Evolutionary conservation across 2,888 invertebrate genomes (phyloP).

Genomic region (Eutolmus rufibarbis): DNA sequence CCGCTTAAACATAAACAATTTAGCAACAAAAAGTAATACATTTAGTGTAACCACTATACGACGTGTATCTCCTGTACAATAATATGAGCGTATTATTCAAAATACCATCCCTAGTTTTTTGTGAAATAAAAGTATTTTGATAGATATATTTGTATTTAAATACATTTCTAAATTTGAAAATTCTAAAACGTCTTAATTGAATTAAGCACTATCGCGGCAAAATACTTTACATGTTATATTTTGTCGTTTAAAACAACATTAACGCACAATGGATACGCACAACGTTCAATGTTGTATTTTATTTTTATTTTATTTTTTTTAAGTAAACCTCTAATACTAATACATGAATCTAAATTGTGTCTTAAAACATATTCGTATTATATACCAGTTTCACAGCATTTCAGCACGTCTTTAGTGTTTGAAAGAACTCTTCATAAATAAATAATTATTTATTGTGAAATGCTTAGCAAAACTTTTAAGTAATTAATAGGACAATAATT

Average conservation of each 20-base stretch:
- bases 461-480: neutral
- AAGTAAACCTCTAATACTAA: neutral
- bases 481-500: neutral
- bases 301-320: too few relatives aligned
- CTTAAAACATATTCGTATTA: neutral
- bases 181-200: neutral
- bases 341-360: neutral
- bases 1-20: neutral
- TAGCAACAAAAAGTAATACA: neutral
- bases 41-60: neutral
- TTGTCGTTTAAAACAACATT: neutral
- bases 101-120: neutral
- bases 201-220: neutral
- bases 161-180: neutral
- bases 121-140: neutral
- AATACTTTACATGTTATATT: neutral
- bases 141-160: neutral
- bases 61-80: neutral
- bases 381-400: neutral
- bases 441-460: neutral
- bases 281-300: neutral
- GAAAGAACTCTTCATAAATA: neutral
- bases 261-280: conserved; percentile 20
- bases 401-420: neutral
- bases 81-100: neutral